Evolutionary conservation across 1,140 invertebrate genomes (phyloP).

Genomic region (Cydia fagiglandana): DNA sequence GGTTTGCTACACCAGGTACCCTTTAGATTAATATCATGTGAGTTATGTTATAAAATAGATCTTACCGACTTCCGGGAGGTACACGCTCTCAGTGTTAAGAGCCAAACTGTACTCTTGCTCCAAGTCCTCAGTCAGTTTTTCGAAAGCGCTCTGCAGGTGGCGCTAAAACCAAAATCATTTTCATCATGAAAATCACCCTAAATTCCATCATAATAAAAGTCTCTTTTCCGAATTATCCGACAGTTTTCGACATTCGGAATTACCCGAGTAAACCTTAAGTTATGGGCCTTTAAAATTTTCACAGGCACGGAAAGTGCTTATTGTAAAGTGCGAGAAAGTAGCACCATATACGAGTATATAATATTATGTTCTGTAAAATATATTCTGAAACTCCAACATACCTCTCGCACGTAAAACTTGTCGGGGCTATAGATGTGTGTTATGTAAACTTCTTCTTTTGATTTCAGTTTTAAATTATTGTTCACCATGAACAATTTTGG

Average conservation of each 20-base stretch:
- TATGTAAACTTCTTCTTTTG: constrained; percentile 60
- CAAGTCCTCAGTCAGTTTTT: constrained; percentile 63
- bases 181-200: no score
- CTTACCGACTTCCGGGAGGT: constrained; percentile 68
- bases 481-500: constrained; percentile 55
- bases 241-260: no score
- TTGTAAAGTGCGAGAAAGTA: no score
- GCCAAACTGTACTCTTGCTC: constrained; percentile 58
- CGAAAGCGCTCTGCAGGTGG: constrained; percentile 54
- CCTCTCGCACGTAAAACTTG: constrained; percentile 70
- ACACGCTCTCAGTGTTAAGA: constrained; percentile 50
- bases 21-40: neutral
- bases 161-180: constrained; percentile 45
- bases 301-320: no score
- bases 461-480: constrained; percentile 55
- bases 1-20: no score
- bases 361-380: constrained; percentile 1
- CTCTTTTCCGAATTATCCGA: no score
- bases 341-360: no score
- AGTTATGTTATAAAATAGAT: neutral
- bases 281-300: no score
- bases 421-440: constrained; percentile 62
- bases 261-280: no score
- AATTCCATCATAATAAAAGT: no score
- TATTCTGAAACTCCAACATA: constrained; percentile 42